These are phyloP conservation scores for Sinocyclocheilus rhinocerous DNA, from an alignment of 2,113 vertebrate species.

Conservation along the genomic window DNA sequence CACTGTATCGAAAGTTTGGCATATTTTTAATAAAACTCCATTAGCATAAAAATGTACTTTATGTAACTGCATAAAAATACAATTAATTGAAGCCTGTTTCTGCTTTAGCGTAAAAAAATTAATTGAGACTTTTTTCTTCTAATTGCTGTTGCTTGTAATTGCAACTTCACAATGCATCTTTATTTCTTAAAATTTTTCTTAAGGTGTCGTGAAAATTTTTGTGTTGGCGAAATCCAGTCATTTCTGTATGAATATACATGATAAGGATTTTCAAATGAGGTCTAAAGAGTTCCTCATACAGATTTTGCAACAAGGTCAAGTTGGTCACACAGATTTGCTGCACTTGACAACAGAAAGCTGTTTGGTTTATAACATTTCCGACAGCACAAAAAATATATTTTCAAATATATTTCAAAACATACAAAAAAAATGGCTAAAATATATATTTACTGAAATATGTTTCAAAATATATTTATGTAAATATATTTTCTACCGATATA, in stretches of 20 bases:
- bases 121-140: background rate
- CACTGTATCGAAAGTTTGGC: background rate
- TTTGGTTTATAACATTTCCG: no score
- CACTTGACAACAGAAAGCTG: background rate
- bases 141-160: no score
- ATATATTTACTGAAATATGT: no score
- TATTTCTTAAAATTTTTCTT: background rate
- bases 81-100: background rate
- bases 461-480: no score
- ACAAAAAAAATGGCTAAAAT: no score
- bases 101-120: background rate
- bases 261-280: background rate
- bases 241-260: background rate
- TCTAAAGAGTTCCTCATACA: background rate
- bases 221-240: background rate
- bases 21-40: background rate
- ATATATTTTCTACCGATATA: no score
- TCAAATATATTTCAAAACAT: no score
- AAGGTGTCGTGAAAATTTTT: background rate
- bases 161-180: background rate
- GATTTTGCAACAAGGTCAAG: background rate
- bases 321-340: background rate
- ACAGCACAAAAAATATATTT: no score
- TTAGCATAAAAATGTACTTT: background rate
- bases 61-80: background rate